A percentile compares a stretch with the other conserved stretches of the same genome.
These are phyloP conservation scores for Vanessa cardui DNA, from an alignment of 2,888 invertebrate species.

Conservation along the genomic window DNA sequence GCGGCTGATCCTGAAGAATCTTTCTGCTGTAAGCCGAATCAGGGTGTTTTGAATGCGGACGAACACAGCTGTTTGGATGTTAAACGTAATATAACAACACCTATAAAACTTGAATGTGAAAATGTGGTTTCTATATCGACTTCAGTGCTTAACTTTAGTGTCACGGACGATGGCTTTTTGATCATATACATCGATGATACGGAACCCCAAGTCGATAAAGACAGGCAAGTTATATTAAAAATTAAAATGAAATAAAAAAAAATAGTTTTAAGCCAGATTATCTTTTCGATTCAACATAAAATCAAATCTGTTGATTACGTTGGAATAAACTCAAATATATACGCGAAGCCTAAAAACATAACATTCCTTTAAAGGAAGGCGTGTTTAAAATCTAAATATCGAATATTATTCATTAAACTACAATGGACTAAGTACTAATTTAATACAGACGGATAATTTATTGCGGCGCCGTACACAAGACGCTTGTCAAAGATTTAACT, in stretches of 20 bases:
- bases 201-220: slow-evolving; percentile 22
- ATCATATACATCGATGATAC: neutral
- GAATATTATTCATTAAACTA: no score
- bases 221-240: slow-evolving; percentile 21
- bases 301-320: no score
- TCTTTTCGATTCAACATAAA: no score
- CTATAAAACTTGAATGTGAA: slow-evolving; percentile 26
- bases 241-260: neutral
- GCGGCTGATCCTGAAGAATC: slow-evolving; percentile 24
- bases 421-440: no score
- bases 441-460: no score
- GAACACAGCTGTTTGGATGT: slow-evolving; percentile 26
- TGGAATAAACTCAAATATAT: no score
- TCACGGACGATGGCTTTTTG: slow-evolving; percentile 29
- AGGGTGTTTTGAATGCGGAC: slow-evolving; percentile 21
- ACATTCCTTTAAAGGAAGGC: no score
- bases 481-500: no score
- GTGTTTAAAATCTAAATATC: no score
- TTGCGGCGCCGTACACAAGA: no score
- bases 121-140: neutral
- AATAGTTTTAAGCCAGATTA: no score
- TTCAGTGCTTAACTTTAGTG: slow-evolving; percentile 16
- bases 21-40: slow-evolving; percentile 33
- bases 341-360: no score
- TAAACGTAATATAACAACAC: slow-evolving; percentile 18